phyloP scores from a whole-genome alignment of 2,797 vertebrate species.

The Picus viridis region DNA sequence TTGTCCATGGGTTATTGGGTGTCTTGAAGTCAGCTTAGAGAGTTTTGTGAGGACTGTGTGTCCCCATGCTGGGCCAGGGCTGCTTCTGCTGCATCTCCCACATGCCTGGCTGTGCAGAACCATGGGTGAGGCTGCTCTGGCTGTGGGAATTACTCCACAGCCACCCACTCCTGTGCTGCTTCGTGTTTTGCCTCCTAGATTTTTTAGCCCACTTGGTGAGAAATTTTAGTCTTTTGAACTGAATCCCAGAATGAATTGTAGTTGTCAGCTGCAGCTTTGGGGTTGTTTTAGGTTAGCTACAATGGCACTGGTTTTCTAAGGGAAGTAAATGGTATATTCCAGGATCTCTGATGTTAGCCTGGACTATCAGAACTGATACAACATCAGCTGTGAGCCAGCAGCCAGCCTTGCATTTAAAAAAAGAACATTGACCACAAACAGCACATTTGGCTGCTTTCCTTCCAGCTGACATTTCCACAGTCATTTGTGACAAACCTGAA shows the following conservation, averaged over 20 bases:
- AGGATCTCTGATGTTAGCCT: not conserved
- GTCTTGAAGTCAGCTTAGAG: not conserved
- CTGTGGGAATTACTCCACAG: fast-evolving
- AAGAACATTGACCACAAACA: not conserved
- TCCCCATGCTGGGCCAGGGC: not conserved
- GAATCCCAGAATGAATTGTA: not conserved
- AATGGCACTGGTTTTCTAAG: not conserved
- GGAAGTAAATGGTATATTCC: not conserved
- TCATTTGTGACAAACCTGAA: slow-evolving; percentile 93
- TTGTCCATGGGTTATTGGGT: too few relatives aligned
- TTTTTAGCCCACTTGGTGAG: not conserved
- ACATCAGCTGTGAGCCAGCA: not conserved
- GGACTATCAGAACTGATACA: not conserved
- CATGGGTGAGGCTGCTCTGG: not conserved
- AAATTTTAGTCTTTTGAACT: not conserved
- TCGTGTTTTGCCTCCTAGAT: not conserved
- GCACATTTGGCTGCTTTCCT: not conserved
- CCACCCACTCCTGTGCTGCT: not conserved
- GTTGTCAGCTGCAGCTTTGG: not conserved
- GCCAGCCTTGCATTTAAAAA: not conserved
- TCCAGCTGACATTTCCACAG: slow-evolving; percentile 93
- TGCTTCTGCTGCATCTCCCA: not conserved
- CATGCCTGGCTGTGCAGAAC: fast-evolving
- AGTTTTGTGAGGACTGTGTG: not conserved
- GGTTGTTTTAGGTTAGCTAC: not conserved